Percentiles rank a stretch among this genome's conserved stretches.
Conservation (phyloP, 2,888 invertebrate genomes). For the Acanthacorydalis orientalis region DNA sequence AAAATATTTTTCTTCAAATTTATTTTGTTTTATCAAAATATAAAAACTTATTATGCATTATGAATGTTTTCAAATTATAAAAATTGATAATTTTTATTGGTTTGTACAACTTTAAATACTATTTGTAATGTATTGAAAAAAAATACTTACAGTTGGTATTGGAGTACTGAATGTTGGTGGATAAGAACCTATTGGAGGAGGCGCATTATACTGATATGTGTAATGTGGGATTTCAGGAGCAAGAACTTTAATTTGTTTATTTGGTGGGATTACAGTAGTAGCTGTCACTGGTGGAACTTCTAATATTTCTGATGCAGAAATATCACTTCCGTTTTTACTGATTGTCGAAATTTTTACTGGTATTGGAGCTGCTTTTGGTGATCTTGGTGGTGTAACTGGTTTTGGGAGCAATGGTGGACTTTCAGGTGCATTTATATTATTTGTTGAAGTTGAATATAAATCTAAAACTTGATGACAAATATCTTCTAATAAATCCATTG, state of each 20-base stretch:
- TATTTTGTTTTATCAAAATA: no score
- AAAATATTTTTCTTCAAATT: no score
- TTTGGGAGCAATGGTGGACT: constrained; percentile 43
- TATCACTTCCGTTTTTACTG: constrained; percentile 7
- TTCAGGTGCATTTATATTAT: constrained; percentile 38
- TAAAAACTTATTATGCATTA: no score
- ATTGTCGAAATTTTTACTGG: constrained; percentile 12
- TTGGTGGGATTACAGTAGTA: constrained; percentile 1
- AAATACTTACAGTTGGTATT: constrained; percentile 1
- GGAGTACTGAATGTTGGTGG: constrained; percentile 17
- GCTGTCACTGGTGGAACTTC: constrained; percentile 3
- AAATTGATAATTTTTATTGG: no score
- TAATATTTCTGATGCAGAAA: constrained; percentile 16
- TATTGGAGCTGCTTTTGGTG: constrained; percentile 7
- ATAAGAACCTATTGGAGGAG: constrained; percentile 20
- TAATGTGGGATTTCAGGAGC: constrained; percentile 13
- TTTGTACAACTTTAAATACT: background rate
- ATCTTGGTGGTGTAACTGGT: constrained; percentile 6
- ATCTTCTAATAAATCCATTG: constrained; percentile 87
- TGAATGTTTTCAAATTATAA: no score
- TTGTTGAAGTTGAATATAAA: constrained; percentile 64
- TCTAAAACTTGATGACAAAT: constrained; percentile 93
- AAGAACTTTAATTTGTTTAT: constrained; percentile 6
- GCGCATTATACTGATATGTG: constrained; percentile 16
- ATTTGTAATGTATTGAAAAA: background rate